A percentile compares a stretch with the other conserved stretches of the same genome.
phyloP scores from a whole-genome alignment of 2,113 vertebrate genomes.

The Steatornis caripensis region DNA sequence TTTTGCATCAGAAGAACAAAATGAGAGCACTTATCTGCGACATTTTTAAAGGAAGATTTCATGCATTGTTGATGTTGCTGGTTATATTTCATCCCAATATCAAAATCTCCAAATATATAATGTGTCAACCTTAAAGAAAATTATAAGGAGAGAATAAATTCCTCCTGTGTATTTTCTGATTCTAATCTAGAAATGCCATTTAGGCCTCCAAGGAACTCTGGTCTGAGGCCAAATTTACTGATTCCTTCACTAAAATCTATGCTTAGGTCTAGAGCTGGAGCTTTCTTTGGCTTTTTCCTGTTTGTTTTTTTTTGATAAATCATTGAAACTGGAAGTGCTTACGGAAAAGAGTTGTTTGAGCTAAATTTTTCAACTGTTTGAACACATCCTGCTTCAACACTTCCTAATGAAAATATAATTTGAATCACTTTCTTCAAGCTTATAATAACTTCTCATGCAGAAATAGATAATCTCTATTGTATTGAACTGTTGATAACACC shows the following conservation, averaged over 20 bases:
- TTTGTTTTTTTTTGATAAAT: background rate
- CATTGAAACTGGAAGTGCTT: background rate
- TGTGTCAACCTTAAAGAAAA: background rate
- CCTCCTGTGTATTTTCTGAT: background rate
- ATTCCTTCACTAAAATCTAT: background rate
- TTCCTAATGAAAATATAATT: background rate
- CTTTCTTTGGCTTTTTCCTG: background rate
- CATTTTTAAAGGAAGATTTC: background rate
- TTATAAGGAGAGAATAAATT: background rate
- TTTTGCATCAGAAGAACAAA: background rate
- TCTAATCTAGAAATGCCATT: background rate
- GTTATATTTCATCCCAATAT: background rate
- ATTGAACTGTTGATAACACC: background rate
- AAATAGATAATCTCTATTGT: background rate
- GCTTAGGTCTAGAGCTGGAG: background rate
- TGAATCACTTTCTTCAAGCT: background rate
- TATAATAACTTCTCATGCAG: background rate
- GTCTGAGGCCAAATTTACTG: background rate
- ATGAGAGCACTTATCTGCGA: background rate
- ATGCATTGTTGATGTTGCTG: background rate
- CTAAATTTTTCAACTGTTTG: background rate
- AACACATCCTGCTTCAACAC: background rate
- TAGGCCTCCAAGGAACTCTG: background rate
- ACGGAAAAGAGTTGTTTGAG: background rate
- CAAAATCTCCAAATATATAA: background rate